phyloP scores from a whole-genome alignment of 2,113 vertebrate species.

The Girardinichthys multiradiatus region DNA sequence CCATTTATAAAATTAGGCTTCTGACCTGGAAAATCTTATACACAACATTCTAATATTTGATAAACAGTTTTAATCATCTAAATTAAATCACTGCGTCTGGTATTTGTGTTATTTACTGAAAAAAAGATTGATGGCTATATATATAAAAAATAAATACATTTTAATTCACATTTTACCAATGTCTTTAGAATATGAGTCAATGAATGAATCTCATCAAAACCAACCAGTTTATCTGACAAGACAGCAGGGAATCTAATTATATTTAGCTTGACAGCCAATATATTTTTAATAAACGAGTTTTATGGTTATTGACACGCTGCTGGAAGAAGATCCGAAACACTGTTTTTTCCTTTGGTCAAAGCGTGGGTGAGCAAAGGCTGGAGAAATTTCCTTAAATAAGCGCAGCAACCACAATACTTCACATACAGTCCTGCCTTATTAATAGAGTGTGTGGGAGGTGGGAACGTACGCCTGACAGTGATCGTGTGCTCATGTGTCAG shows the following conservation, averaged over 20 bases:
- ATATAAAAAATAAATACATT: background rate
- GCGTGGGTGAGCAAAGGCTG: background rate
- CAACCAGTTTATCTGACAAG: background rate
- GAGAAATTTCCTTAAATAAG: constrained; percentile 30
- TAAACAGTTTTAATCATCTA: no score
- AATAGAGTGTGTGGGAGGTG: constrained; percentile 13
- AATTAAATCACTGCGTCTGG: no score
- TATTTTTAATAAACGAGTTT: background rate
- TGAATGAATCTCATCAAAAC: background rate
- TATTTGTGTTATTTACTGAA: no score
- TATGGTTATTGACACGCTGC: constrained; percentile 1
- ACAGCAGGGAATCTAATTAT: background rate
- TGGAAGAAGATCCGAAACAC: background rate
- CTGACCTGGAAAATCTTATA: no score
- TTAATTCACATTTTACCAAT: background rate
- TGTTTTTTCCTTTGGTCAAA: background rate
- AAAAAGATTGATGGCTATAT: background rate
- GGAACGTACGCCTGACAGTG: constrained; percentile 4
- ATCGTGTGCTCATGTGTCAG: constrained; percentile 7
- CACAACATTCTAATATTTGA: no score
- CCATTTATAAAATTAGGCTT: no score
- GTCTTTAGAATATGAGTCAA: background rate
- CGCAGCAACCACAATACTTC: background rate
- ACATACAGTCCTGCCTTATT: background rate
- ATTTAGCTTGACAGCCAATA: background rate